Evolutionary conservation across 2,113 vertebrate genomes (phyloP).

Genomic region (Lasiurus cinereus): DNA sequence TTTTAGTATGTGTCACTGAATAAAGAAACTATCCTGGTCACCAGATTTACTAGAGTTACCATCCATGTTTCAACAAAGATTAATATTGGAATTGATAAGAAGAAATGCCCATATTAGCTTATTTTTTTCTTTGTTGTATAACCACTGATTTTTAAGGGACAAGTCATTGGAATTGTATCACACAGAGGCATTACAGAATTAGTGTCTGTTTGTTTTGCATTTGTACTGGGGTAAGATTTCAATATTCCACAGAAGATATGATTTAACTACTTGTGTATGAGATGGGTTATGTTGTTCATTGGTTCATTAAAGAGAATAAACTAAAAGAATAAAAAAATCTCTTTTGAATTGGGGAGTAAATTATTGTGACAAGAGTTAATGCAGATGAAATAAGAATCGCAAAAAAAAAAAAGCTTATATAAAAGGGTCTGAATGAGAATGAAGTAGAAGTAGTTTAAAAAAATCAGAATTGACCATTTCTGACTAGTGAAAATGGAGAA

Average conservation of each 20-base stretch:
- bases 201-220: conserved; percentile 28
- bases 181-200: conserved; percentile 66
- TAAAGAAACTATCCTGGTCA: conserved; percentile 74
- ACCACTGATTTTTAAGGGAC: conserved; percentile 62
- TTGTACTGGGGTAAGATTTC: conserved; percentile 5
- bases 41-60: conserved; percentile 83
- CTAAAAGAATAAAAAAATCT: background rate
- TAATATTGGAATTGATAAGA: conserved; percentile 75
- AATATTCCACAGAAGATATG: background rate
- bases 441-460: background rate
- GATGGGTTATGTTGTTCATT: background rate
- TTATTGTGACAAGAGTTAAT: background rate
- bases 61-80: conserved; percentile 75
- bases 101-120: conserved; percentile 75
- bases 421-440: background rate
- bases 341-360: background rate
- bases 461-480: background rate
- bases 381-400: background rate
- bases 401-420: background rate
- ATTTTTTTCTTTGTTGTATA: conserved; percentile 66
- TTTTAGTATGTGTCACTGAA: conserved; percentile 83
- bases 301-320: conserved; percentile 26
- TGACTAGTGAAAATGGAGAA: conserved; percentile 6
- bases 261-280: conserved; percentile 23
- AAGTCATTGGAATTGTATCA: conserved; percentile 67